Evolutionary conservation across 2,888 invertebrate species (phyloP), one percentile per base, ranked within the genome.

Genomic region (Psylliodes chrysocephalus): DNA sequence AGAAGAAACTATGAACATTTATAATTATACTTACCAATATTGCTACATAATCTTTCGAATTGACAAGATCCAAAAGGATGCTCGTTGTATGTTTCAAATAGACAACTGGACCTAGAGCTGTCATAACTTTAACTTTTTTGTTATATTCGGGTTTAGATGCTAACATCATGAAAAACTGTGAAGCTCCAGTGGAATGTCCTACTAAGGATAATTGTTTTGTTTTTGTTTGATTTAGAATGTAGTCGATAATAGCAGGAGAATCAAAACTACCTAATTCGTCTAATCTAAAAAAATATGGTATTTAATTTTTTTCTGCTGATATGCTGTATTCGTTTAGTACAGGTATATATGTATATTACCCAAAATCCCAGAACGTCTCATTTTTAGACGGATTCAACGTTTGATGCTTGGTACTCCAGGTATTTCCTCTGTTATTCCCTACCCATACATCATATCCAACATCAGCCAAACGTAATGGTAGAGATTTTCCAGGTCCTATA

Each of bases 241-340:
- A 88, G 77, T 95, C 90, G 49, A 96, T 89, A 82, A 89, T 90
- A 0, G 91, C 88, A 0, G 95, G 93, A 33, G 95, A 77, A 80
- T 96, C 96, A 67, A 84, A 86, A 57, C 86, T 80, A 0, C 91
- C 92, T 78, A 94, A 91, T 77, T 94, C 90, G 76, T 95, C 91
- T 89, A 91, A 95, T 64, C 92, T 92, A 55, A 53, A 69, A 63
- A 38, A 64, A 67, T 63, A 46, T 44, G 8, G 6, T 17, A 44
- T n/a, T n/a, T n/a, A n/a, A n/a, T n/a, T n/a, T n/a, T n/a, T n/a
- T n/a, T n/a, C n/a, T n/a, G n/a, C n/a, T n/a, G n/a, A n/a, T n/a
- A n/a, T n/a, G n/a, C n/a, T n/a, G n/a, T n/a, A n/a, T n/a, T n/a
- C n/a, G n/a, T n/a, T n/a, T n/a, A n/a, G n/a, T n/a, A n/a, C n/a